Evolutionary conservation across 2,797 vertebrate species (phyloP), one percentile per base, ranked within the genome.

Genomic region (Cynodonichthys magdalenae): DNA sequence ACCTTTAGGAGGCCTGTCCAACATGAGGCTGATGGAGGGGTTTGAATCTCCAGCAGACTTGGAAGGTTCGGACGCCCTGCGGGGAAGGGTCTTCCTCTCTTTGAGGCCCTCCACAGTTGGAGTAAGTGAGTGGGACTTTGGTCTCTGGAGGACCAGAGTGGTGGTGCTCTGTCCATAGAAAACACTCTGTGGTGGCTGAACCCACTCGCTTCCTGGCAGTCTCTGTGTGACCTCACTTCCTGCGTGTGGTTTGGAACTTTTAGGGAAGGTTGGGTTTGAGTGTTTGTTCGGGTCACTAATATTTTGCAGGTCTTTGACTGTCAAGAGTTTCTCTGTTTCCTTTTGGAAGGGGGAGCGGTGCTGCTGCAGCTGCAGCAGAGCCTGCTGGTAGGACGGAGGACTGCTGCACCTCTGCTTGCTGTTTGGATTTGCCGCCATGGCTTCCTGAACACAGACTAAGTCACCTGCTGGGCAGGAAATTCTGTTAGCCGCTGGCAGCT

Each of bases 101-200:
- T 55, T 49, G 18, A 70, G 52, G 6, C 36, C 75, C 14, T 88
- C 85, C 28, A 42, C 10, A 1, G 54, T 52, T 0, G 77, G 67
- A 41, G 70, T 82, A 12, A 85, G 71, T 14, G 92, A 84, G 71
- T 87, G 66, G 4, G 92, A 90, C 48, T 89, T 91, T 50, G 86
- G 80, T 60, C 85, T 89, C 60, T 88, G 83, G n/a, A 92, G 87
- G 6, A 89, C 75, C 46, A 92, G 71, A 28, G 87, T 85, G 51
- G 85, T 87, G 65, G 75, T 28, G 6, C 71, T 87, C 58, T 94
- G 92, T 73, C 92, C 91, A 1, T 84, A 93, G 76, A 94, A 93
- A 53, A 94, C 82, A 1, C 91, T 84, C 70, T 84, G 84, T 0
- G 93, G 93, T 6, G 90, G 90, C 64, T 78, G 81, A 39, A 42